These are phyloP conservation scores for Morone chrysops DNA, from an alignment of 2,113 vertebrate genomes.

Conservation along the genomic window DNA sequence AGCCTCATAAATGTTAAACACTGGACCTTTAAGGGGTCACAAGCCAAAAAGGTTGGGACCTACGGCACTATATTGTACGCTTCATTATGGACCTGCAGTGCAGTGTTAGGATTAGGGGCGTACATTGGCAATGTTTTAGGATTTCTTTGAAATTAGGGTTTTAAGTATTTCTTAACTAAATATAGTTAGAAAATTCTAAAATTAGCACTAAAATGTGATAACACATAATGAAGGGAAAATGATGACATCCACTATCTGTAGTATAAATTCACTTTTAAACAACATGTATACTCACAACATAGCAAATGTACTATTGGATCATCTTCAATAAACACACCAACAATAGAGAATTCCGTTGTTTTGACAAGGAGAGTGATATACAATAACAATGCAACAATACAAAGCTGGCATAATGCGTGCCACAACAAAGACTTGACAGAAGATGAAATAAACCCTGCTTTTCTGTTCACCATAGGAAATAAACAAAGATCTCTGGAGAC, in stretches of 20 bases:
- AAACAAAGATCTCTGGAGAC: conserved; percentile 26
- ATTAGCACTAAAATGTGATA: neutral
- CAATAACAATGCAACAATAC: conserved; percentile 30
- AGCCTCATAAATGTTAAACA: too few relatives aligned
- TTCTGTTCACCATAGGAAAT: conserved; percentile 42
- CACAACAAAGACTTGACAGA: conserved; percentile 47
- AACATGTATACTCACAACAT: neutral
- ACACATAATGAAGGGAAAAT: neutral
- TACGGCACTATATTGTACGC: too few relatives aligned
- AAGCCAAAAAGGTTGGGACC: too few relatives aligned
- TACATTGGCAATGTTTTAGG: neutral
- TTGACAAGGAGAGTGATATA: conserved; percentile 20
- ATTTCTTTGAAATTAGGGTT: neutral
- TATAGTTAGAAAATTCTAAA: neutral
- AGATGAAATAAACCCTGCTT: conserved; percentile 51
- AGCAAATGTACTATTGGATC: neutral
- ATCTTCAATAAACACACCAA: conserved; percentile 6
- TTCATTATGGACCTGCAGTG: neutral
- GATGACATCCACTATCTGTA: neutral
- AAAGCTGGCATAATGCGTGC: conserved; percentile 36
- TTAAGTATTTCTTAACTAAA: neutral
- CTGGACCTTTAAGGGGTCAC: too few relatives aligned
- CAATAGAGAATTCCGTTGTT: conserved; percentile 24
- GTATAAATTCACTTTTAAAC: neutral
- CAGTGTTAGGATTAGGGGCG: too few relatives aligned